Percentiles rank a stretch among this genome's conserved stretches.
phyloP scores from a whole-genome alignment of 1,140 invertebrate genomes.

The Listronotus oregonensis region DNA sequence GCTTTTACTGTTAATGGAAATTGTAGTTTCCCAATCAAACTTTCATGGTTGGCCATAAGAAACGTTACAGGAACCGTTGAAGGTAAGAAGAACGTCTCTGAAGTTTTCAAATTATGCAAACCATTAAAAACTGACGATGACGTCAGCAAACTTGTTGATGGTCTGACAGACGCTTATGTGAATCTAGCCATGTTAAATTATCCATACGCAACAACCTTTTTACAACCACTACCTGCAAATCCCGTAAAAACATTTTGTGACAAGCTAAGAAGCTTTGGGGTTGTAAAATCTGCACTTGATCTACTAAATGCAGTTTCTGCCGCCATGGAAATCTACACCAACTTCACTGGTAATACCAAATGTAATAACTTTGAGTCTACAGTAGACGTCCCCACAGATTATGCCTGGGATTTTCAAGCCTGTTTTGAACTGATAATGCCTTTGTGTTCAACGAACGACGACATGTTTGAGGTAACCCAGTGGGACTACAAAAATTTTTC shows the following conservation, averaged over 20 bases:
- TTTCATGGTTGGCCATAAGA: conserved; percentile 76
- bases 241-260: conserved; percentile 72
- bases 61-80: conserved; percentile 28
- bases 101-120: conserved; percentile 75
- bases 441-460: conserved; percentile 79
- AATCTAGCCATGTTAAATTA: conserved; percentile 93
- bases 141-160: conserved; percentile 63
- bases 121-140: conserved; percentile 65
- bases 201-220: conserved; percentile 83
- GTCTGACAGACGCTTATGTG: conserved; percentile 70
- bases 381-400: conserved; percentile 63
- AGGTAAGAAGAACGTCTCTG: conserved; percentile 64
- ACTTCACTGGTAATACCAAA: conserved; percentile 73
- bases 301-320: conserved; percentile 68
- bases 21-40: conserved; percentile 77
- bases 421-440: conserved; percentile 98
- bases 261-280: conserved; percentile 48
- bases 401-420: conserved; percentile 79
- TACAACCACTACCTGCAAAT: conserved; percentile 80
- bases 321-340: conserved; percentile 79
- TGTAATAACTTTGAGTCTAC: conserved; percentile 66
- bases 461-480: conserved; percentile 79
- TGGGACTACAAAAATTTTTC: conserved; percentile 79
- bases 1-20: conserved; percentile 69
- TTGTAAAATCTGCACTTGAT: conserved; percentile 54